Evolutionary conservation across 2,797 vertebrate genomes (phyloP).

Genomic region (Antrozous pallidus): DNA sequence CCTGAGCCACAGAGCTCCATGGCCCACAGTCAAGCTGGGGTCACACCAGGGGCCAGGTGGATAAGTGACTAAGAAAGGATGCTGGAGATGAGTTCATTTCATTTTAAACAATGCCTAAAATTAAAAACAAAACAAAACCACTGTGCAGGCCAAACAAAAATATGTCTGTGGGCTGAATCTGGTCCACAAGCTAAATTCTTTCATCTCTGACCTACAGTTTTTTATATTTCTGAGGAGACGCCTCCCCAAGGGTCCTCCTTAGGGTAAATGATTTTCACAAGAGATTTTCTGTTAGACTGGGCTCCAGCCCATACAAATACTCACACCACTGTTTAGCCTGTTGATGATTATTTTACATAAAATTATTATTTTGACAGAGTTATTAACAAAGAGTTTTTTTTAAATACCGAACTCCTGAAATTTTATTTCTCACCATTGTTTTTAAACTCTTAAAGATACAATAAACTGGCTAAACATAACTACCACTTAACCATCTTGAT

Average conservation of each 20-base stretch:
- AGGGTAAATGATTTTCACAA: neutral
- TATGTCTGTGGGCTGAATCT: neutral
- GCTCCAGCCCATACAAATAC: neutral
- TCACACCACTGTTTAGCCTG: neutral
- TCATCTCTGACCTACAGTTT: neutral
- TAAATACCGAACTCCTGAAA: neutral
- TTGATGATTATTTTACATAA: neutral
- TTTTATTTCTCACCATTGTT: neutral
- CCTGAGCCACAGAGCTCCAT: neutral
- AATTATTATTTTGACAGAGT: neutral
- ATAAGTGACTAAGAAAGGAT: neutral
- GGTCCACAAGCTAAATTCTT: neutral
- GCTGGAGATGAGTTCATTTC: neutral
- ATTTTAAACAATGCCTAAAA: conserved; percentile 18
- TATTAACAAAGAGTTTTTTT: neutral
- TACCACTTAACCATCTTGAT: neutral
- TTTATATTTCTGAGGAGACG: neutral
- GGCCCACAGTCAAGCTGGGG: neutral
- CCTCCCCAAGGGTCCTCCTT: neutral
- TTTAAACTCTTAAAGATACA: conserved; percentile 4
- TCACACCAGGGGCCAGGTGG: neutral
- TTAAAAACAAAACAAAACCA: neutral
- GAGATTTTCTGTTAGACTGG: neutral
- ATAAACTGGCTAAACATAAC: neutral
- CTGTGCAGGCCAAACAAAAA: neutral